Base-by-base conservation (phyloP, 2,113 vertebrate genomes). In the Misgurnus mizolepis region DNA sequence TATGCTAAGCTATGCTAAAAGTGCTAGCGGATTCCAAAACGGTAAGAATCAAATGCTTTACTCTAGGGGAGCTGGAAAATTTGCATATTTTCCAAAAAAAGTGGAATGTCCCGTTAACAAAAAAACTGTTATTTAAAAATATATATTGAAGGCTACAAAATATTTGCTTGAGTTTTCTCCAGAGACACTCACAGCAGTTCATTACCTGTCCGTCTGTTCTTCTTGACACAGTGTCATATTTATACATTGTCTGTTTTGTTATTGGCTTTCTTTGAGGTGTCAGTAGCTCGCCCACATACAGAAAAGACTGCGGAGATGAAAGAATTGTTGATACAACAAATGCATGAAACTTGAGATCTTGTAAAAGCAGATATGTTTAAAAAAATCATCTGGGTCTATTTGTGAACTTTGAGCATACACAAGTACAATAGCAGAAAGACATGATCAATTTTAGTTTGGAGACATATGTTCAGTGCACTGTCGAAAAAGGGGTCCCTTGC, bases 331-430 rank as follows among this genome's bases (percentile, higher is more conserved):
- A 40, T 55, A n/a, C 7, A 55, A 55, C 15, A 72, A 58, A 56
- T 14, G 39, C 17, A 12, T 14, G 11, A 39, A 72, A 72, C 39
- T n/a, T 6, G 40, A 61, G 17, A n/a, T 73, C n/a, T 60, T 60
- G 39, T 27, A 12, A 73, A 73, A 73, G 40, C 39, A 60, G 55
- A 73, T n/a, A 60, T 73, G 55, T 43, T 60, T 39, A 27, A 17
- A 45, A 60, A 45, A 72, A 60, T 40, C 22, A 11, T 73, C 39
- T 73, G 39, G 55, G 55, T 27, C 45, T 10, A 39, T 58, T 58
- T 58, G n/a, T 58, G 7, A 58, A 18, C 55, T 15, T 55, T 47
- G 45, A 47, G n/a, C 5, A 22, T 22, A 45, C 6, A 60, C 60
- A 55, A 60, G 18, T 0, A 0, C 18, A 73, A n/a, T 2, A 56